Percentiles rank a stretch among this genome's conserved stretches.
Evolutionary conservation across 2,888 invertebrate species (phyloP).

Genomic region (Plebejus anna): DNA sequence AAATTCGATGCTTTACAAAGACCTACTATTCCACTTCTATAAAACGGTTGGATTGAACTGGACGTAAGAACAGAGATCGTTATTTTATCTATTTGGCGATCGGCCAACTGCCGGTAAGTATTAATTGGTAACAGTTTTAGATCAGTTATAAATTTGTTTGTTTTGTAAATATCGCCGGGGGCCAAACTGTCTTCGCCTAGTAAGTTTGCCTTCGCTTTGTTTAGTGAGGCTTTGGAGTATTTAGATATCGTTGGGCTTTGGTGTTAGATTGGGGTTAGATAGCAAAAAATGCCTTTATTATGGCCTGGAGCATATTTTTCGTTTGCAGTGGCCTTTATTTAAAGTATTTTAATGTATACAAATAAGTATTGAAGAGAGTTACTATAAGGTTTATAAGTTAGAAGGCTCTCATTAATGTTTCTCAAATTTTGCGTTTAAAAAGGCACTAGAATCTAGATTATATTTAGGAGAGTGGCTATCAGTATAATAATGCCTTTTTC

Average conservation of each 20-base stretch:
- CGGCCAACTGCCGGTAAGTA: conserved; percentile 13
- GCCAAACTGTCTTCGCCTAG: not conserved
- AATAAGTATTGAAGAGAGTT: too few relatives aligned
- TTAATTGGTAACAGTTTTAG: conserved; percentile 19
- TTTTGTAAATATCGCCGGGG: conserved; percentile 17
- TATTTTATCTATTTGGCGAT: conserved; percentile 23
- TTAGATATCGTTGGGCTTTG: not conserved
- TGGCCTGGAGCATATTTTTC: not conserved
- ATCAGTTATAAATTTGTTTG: not conserved
- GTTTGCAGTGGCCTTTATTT: not conserved
- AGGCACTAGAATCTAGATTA: too few relatives aligned
- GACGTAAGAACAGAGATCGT: conserved; percentile 10
- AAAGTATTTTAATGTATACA: too few relatives aligned
- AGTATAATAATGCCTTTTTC: too few relatives aligned
- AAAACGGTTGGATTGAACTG: conserved; percentile 1
- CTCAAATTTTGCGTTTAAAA: too few relatives aligned
- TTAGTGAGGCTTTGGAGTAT: not conserved
- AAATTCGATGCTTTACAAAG: not conserved
- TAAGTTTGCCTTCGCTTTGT: not conserved
- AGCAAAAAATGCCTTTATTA: not conserved
- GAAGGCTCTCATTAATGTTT: not conserved
- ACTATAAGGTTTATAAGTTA: too few relatives aligned
- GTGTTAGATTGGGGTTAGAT: not conserved
- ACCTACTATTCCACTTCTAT: conserved; percentile 6
- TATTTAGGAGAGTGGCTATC: too few relatives aligned